phyloP scores from a whole-genome alignment of 2,888 invertebrate species.

The Stratiomys singularior region DNA sequence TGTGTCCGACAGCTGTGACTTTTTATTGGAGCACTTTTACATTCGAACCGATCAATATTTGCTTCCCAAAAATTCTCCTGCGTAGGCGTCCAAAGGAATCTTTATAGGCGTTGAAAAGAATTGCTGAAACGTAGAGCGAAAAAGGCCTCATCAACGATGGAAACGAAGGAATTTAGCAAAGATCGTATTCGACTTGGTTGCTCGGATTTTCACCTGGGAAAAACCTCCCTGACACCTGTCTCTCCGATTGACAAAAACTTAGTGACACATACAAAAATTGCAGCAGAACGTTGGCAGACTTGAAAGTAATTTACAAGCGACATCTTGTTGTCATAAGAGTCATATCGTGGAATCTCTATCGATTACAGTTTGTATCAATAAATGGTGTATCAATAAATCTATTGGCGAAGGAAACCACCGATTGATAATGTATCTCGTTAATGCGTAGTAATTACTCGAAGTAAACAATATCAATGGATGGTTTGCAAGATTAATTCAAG shows the following conservation, averaged over 20 bases:
- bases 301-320: not conserved
- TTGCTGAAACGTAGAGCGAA: not conserved
- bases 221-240: constrained; percentile 40
- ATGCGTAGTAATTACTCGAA: no score
- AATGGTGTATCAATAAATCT: no score
- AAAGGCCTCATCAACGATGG: not conserved
- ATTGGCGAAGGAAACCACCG: no score
- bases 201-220: constrained; percentile 31
- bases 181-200: not conserved
- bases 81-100: not conserved
- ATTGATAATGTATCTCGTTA: no score
- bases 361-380: no score
- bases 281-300: not conserved
- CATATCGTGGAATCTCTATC: no score
- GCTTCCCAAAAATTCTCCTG: not conserved
- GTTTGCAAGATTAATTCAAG: no score
- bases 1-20: constrained; percentile 37
- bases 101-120: not conserved
- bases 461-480: no score
- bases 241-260: constrained; percentile 23
- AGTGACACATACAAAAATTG: constrained; percentile 13
- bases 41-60: constrained; percentile 14
- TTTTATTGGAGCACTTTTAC: not conserved
- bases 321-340: no score
- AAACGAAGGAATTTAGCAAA: not conserved